Percentiles rank a stretch among this genome's conserved stretches.
phyloP scores from a whole-genome alignment of 1,140 invertebrate genomes.

The Orius laevigatus region DNA sequence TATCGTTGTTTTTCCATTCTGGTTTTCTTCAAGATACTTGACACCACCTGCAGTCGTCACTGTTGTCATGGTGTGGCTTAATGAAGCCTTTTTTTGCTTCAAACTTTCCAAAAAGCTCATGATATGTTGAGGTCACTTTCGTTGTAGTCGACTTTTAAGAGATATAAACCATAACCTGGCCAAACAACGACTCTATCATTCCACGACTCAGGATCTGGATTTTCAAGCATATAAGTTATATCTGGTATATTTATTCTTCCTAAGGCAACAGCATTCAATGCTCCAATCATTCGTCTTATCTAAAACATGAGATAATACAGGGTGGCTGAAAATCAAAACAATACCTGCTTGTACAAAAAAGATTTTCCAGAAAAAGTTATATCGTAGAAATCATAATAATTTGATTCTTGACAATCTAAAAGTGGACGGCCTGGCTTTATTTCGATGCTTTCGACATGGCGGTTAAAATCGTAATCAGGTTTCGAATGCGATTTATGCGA shows the following conservation, averaged over 20 bases:
- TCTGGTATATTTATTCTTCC: constrained; percentile 19
- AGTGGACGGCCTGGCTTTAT: constrained; percentile 18
- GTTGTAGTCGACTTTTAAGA: constrained; percentile 24
- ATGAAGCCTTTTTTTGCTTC: not conserved
- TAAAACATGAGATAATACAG: constrained; percentile 12
- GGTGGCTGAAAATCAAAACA: not conserved
- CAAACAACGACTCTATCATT: constrained; percentile 14
- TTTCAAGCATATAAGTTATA: constrained; percentile 23
- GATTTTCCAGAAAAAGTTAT: constrained; percentile 19
- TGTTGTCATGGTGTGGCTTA: constrained; percentile 8
- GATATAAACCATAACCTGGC: constrained; percentile 24
- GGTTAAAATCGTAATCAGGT: constrained; percentile 5
- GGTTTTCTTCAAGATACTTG: constrained; percentile 32
- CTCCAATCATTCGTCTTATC: constrained; percentile 27
- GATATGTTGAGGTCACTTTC: constrained; percentile 14
- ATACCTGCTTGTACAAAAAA: constrained; percentile 21
- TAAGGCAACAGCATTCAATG: constrained; percentile 22
- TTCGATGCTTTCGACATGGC: constrained; percentile 6
- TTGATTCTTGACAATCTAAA: constrained; percentile 14
- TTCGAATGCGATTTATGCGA: not conserved
- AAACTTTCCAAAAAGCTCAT: too few relatives aligned
- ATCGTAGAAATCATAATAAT: constrained; percentile 21
- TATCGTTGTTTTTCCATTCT: too few relatives aligned
- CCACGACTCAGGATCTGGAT: constrained; percentile 23
- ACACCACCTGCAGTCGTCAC: not conserved